phyloP scores from a whole-genome alignment of 2,888 invertebrate genomes.

The Glaucopsyche alexis region DNA sequence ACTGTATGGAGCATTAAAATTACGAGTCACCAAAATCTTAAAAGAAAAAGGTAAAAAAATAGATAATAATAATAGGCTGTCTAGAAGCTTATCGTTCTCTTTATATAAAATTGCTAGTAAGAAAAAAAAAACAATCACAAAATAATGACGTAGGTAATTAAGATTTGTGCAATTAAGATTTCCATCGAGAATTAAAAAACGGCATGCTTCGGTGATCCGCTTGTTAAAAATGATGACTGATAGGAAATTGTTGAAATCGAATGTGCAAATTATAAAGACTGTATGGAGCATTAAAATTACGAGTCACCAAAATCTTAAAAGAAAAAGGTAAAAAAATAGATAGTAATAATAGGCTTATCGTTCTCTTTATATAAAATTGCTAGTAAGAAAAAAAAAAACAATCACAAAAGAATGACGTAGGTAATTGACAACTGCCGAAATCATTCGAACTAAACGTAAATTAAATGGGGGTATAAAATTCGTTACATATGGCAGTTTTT shows the following conservation, averaged over 20 bases:
- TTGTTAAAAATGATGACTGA: constrained; percentile 7
- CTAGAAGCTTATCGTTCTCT: too few relatives aligned
- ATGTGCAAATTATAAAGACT: not conserved
- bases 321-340: too few relatives aligned
- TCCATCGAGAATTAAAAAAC: constrained; percentile 14
- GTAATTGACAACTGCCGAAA: not conserved
- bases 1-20: not conserved
- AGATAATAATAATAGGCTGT: not conserved
- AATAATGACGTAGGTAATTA: too few relatives aligned
- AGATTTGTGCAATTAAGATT: constrained; percentile 23
- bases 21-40: not conserved
- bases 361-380: too few relatives aligned
- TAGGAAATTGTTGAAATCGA: not conserved
- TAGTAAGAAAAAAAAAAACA: too few relatives aligned
- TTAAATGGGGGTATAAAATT: too few relatives aligned
- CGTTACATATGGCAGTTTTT: too few relatives aligned
- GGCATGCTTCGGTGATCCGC: constrained; percentile 1
- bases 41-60: too few relatives aligned
- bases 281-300: not conserved
- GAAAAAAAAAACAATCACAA: too few relatives aligned
- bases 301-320: not conserved
- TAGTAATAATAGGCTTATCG: too few relatives aligned
- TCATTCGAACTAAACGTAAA: not conserved
- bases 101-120: too few relatives aligned
- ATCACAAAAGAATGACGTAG: too few relatives aligned